Conservation (phyloP, 1,140 invertebrate species). For the Euwallacea fornicatus region DNA sequence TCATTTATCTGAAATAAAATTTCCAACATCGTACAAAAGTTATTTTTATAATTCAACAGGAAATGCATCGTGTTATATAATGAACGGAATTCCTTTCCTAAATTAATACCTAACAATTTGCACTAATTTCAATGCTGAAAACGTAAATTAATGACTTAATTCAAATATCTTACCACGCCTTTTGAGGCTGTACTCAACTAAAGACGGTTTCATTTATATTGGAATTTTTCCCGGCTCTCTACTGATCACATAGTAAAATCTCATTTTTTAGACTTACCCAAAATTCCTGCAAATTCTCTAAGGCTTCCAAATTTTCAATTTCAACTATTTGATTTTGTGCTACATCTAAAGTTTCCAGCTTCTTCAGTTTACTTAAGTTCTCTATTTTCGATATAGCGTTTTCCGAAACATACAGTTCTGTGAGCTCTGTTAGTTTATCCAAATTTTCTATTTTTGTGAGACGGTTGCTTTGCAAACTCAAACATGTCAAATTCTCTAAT, state of each 20-base stretch:
- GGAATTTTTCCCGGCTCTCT: neutral
- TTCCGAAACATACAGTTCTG: conserved; percentile 92
- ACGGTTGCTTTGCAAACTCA: conserved; percentile 92
- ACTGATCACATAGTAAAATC: neutral
- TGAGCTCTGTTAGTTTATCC: conserved; percentile 70
- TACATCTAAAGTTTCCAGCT: conserved; percentile 85
- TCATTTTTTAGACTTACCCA: conserved; percentile 70
- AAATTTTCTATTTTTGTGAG: conserved; percentile 87
- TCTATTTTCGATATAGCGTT: conserved; percentile 85
- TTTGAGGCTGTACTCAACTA: neutral
- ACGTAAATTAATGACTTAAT: no score
- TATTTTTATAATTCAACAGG: neutral
- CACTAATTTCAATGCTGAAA: no score
- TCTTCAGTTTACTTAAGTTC: conserved; percentile 68
- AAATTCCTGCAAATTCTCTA: conserved; percentile 82
- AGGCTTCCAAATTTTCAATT: conserved; percentile 78
- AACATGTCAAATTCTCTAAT: conserved; percentile 74
- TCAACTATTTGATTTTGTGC: conserved; percentile 84
- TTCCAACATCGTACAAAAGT: neutral
- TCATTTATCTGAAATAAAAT: conserved; percentile 79
- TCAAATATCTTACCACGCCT: no score
- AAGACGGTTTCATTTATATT: no score
- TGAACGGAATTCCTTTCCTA: no score
- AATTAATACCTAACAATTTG: no score
- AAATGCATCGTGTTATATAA: neutral